Base-by-base conservation (phyloP, 2,797 vertebrate species). In the Anguilla pacifica region DNA sequence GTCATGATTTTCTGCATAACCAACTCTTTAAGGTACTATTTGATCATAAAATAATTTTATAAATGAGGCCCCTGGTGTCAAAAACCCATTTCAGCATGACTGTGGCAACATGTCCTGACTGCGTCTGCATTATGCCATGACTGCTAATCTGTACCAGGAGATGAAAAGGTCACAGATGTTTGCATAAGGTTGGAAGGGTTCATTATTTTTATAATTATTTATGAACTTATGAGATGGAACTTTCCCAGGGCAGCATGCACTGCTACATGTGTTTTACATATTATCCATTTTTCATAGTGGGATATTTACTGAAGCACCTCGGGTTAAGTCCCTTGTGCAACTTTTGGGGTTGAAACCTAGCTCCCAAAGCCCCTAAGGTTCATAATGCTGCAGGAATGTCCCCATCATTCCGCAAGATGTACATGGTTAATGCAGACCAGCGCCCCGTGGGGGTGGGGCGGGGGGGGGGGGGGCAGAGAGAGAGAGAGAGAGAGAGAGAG, bases 231-330 rank as follows among this genome's bases (percentile, higher is more conserved):
- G 46, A 82, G 79, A 82, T 10, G 22, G 74, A 17, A 46, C 4
- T 79, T 46, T 79, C 15, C 74, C 74, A 79, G 74, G 11, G 74
- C 74, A 39, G 39, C 35, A 17, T 43, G 35, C 74, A 79, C 19
- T 39, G 10, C 79, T 51, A 51, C 46, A 82, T n/a, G 17, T 82
- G 79, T 82, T 82, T 82, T 82, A 51, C 46, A 82, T 82, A 82
- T 82, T 28, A 82, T n/a, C 46, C 79, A 82, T 79, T 79, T 43
- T 79, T 79, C 74, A 79, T 39, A 5, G 35, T 39, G 43, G 74
- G 39, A 79, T 46, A 79, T 79, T 79, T 79, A 6, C 79, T 82
- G 43, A 82, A 82, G 79, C 46, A 25, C 9, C 13, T 82, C 11
- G 46, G 79, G 43, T 81, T 9, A 51, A 49, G 79, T n/a, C 43